Evolutionary conservation across 2,888 invertebrate species (phyloP), one percentile per base, ranked within the genome.

Genomic region (Lapara coniferarum): DNA sequence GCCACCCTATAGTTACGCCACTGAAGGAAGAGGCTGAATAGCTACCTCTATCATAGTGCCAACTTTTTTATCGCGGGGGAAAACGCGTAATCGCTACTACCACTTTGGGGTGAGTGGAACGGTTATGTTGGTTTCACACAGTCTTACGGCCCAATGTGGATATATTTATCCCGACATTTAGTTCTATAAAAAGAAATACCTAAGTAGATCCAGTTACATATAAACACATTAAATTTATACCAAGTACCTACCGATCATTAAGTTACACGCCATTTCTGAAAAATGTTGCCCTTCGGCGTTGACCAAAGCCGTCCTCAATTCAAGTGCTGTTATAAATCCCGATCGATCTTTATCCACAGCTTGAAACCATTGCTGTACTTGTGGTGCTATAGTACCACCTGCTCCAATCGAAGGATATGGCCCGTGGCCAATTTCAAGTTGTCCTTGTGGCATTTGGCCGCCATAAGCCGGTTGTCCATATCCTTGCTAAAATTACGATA

Each of bases 211-310:
- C 37, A 52, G 16, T 57, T 66, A 19, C 56, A 57, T 12, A 25
- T 66, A 57, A 25, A 66, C 25, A 53, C 67, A n/a, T 30, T 66
- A 57, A 8, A 56, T n/a, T n/a, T n/a, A 16, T 59, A 53, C 49
- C 25, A 70, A 46, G 16, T 68, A 66, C 75, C 83, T 88, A 96
- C 96, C 96, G 77, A 98, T 97, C 98, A 98, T 98, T 46, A 98
- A 93, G 77, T 95, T 95, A 85, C 98, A 98, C 10, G 98, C 97
- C 71, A 95, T 95, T 78, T 97, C 96, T 5, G 97, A 97, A 87
- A 97, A 97, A 72, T 96, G 95, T 77, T 97, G 95, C 14, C 98
- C 98, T 87, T 98, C 97, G 25, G 97, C 97, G 90, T 98, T 98
- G 25, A 97, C 96, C 56, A 98, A 90, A 0, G 98, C 98, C 10